Evolutionary conservation across 2,888 invertebrate genomes (phyloP).

Genomic region (Encarsia formosa): DNA sequence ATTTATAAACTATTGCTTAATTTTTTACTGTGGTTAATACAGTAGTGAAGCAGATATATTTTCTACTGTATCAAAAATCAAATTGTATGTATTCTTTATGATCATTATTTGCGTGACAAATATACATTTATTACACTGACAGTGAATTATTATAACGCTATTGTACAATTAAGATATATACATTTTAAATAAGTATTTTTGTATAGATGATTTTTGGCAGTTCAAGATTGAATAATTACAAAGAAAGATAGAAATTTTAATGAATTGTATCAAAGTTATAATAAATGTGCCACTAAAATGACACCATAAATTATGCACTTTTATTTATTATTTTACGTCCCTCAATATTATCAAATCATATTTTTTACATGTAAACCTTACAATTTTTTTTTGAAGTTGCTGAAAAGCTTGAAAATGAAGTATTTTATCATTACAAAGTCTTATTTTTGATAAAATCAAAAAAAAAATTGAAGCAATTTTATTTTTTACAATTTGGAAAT

Average conservation of each 20-base stretch:
- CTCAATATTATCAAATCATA: too few relatives aligned
- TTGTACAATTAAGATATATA: conserved; percentile 22
- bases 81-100: conserved; percentile 27
- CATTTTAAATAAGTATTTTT: conserved; percentile 44
- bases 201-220: conserved; percentile 44
- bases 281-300: conserved; percentile 23
- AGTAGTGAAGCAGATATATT: too few relatives aligned
- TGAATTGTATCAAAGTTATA: conserved; percentile 13
- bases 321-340: too few relatives aligned
- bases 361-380: too few relatives aligned
- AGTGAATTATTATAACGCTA: conserved; percentile 23
- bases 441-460: too few relatives aligned
- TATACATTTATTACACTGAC: conserved; percentile 30
- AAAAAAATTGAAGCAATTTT: too few relatives aligned
- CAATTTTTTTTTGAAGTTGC: too few relatives aligned
- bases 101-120: conserved; percentile 37
- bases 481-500: too few relatives aligned
- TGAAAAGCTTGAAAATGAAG: too few relatives aligned
- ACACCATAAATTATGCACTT: conserved; percentile 3
- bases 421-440: too few relatives aligned
- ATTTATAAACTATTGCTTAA: too few relatives aligned
- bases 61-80: background rate
- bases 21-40: too few relatives aligned
- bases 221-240: conserved; percentile 28
- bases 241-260: conserved; percentile 8